phyloP scores from a whole-genome alignment of 2,888 invertebrate species.

The Calliphora vomitoria region DNA sequence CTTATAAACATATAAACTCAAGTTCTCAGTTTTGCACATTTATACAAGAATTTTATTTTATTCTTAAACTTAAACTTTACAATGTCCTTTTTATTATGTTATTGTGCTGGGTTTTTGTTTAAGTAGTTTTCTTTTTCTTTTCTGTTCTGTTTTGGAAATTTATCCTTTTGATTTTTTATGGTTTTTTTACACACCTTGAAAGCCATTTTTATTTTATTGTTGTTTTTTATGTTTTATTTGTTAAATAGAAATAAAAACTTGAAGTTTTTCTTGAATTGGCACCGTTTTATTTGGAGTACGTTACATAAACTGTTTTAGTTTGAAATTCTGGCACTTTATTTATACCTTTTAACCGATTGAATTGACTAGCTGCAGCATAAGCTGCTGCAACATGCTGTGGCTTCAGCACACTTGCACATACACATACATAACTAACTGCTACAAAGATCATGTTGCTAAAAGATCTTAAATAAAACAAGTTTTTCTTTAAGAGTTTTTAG shows the following conservation, averaged over 20 bases:
- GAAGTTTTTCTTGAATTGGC: constrained; percentile 52
- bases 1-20: too few species aligned
- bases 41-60: background rate
- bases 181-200: constrained; percentile 71
- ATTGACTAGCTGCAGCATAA: constrained; percentile 8
- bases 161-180: constrained; percentile 27
- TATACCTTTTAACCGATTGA: constrained; percentile 60
- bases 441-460: constrained; percentile 37
- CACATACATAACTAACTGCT: background rate
- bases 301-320: constrained; percentile 62
- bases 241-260: constrained; percentile 36
- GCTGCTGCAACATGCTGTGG: constrained; percentile 28
- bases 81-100: constrained; percentile 57
- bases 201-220: constrained; percentile 69
- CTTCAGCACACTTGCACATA: background rate
- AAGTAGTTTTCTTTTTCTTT: constrained; percentile 2
- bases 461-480: constrained; percentile 57
- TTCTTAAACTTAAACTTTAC: background rate
- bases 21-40: background rate
- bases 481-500: constrained; percentile 47
- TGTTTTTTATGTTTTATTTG: constrained; percentile 38
- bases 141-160: background rate
- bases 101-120: background rate
- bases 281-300: constrained; percentile 66
- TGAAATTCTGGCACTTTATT: constrained; percentile 68